Evolutionary conservation across 2,797 vertebrate species (phyloP).

Genomic region (Emys orbicularis): DNA sequence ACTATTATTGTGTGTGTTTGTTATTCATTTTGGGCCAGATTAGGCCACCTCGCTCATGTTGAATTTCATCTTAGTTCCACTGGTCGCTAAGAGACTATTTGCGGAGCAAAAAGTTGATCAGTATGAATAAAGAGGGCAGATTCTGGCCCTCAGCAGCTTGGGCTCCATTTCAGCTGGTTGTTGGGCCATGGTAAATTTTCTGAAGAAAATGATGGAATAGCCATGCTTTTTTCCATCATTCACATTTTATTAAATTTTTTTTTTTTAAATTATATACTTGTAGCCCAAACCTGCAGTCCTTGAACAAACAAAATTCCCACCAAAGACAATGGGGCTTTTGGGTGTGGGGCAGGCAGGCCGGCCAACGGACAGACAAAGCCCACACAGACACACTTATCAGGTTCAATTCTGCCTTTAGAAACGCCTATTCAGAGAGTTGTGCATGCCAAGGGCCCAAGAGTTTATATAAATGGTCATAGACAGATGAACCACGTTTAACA

Average conservation of each 20-base stretch:
- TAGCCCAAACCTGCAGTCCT: not conserved
- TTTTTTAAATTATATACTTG: not conserved
- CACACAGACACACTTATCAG: not conserved
- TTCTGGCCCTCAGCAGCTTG: not conserved
- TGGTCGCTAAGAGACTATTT: not conserved
- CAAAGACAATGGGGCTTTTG: not conserved
- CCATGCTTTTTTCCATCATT: not conserved
- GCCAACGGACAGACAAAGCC: not conserved
- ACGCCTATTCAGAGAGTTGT: not conserved
- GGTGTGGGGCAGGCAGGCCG: fast-evolving
- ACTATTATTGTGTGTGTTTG: not conserved
- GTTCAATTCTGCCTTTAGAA: not conserved
- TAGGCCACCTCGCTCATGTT: not conserved
- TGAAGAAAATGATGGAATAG: not conserved
- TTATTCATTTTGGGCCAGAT: not conserved
- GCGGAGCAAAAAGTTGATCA: not conserved
- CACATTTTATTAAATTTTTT: not conserved
- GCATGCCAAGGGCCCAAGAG: not conserved
- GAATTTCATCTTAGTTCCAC: not conserved
- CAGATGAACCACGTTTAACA: not conserved
- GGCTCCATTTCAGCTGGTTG: not conserved
- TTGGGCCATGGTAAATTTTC: not conserved
- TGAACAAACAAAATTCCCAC: not conserved
- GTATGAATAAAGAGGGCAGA: not conserved
- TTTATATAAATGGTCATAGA: not conserved